These are phyloP conservation scores for Phorcus lineatus DNA, from an alignment of 2,888 invertebrate genomes.

Conservation along the genomic window DNA sequence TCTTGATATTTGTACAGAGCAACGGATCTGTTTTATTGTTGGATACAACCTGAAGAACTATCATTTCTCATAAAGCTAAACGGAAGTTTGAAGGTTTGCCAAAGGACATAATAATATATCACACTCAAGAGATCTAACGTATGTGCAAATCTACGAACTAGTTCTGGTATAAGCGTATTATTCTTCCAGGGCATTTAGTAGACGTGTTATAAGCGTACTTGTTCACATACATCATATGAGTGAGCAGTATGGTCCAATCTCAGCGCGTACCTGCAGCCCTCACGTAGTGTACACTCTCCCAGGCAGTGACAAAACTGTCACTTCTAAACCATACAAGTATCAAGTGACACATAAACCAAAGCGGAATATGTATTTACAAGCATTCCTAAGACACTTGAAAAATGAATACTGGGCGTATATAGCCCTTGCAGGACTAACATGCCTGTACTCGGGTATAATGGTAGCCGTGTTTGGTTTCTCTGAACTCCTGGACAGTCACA, in stretches of 20 bases:
- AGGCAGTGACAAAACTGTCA: no score
- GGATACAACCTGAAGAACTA: no score
- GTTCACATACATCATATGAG: background rate
- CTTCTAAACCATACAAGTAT: background rate
- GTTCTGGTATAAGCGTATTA: no score
- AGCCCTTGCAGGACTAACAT: constrained; percentile 37
- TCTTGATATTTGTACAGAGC: no score
- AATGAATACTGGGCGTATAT: constrained; percentile 43
- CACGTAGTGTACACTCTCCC: background rate
- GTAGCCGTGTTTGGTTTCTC: constrained; percentile 42
- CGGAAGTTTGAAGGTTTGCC: no score
- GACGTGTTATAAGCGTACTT: no score
- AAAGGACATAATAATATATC: no score
- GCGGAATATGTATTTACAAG: background rate
- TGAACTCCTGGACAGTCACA: constrained; percentile 9
- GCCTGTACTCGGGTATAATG: constrained; percentile 39
- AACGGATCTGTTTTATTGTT: no score
- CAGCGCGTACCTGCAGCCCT: background rate
- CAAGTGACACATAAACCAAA: background rate
- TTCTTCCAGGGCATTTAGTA: no score
- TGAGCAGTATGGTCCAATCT: background rate
- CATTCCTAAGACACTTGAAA: constrained; percentile 26
- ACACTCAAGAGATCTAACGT: no score
- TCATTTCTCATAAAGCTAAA: no score
- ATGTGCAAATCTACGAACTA: no score